Conservation (phyloP, 92 coral and sea anemone species). For the Diadumene lineata region DNA sequence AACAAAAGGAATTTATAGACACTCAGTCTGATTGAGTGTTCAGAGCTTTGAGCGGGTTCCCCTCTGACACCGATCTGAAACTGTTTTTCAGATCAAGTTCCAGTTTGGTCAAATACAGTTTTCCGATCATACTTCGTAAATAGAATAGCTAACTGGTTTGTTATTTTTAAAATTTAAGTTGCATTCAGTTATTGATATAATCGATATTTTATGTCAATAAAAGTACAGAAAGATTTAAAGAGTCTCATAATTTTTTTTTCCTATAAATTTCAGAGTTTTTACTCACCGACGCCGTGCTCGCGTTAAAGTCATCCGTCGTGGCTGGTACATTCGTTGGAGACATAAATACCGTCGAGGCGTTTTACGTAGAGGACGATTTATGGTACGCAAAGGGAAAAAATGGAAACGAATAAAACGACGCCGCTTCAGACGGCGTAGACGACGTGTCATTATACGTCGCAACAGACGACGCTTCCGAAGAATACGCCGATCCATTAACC, state of each 20-base stretch:
- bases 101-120: too few species aligned
- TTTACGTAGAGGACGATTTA: constrained; percentile 8
- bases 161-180: too few species aligned
- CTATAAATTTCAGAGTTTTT: neutral
- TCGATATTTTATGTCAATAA: too few species aligned
- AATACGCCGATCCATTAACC: neutral
- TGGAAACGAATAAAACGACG: constrained; percentile 9
- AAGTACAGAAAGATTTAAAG: neutral
- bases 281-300: neutral
- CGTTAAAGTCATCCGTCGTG: constrained; percentile 22
- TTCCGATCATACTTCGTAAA: too few species aligned
- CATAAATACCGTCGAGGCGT: constrained; percentile 13
- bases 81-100: too few species aligned
- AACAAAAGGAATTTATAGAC: too few species aligned
- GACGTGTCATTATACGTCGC: neutral
- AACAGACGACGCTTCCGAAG: constrained; percentile 13
- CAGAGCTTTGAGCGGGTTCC: too few species aligned
- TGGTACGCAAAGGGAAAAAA: neutral
- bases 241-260: neutral
- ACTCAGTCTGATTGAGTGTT: too few species aligned
- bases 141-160: too few species aligned
- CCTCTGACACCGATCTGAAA: too few species aligned
- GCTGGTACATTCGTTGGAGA: constrained; percentile 15
- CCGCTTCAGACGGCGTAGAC: constrained; percentile 1
- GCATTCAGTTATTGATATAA: too few species aligned